Percentiles rank a stretch among this genome's conserved stretches.
phyloP scores from a whole-genome alignment of 2,797 vertebrate genomes.

The Neopelma chrysocephalum region DNA sequence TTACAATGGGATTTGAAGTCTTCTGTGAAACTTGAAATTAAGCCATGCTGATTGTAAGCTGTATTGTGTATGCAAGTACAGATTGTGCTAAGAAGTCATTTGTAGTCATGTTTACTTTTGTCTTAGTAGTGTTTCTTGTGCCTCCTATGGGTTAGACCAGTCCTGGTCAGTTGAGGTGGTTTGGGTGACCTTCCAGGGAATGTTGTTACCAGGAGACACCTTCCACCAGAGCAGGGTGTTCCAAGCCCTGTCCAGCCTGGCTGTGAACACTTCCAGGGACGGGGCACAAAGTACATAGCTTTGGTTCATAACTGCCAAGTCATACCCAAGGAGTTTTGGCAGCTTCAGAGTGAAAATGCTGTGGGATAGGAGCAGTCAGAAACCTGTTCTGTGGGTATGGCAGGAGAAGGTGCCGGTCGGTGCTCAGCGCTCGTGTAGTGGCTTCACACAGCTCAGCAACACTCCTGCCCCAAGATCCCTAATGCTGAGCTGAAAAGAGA shows the following conservation, averaged over 20 bases:
- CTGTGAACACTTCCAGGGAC: not conserved
- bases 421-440: rapidly evolving
- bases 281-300: not conserved
- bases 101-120: not conserved
- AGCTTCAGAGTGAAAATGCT: not conserved
- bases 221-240: not conserved
- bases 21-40: not conserved
- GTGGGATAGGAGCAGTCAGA: not conserved
- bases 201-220: not conserved
- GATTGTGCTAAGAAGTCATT: not conserved
- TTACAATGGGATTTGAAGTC: not conserved
- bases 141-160: not conserved
- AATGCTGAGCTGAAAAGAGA: not conserved
- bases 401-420: not conserved
- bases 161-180: not conserved
- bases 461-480: not conserved
- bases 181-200: not conserved
- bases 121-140: not conserved
- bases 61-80: not conserved
- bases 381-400: not conserved
- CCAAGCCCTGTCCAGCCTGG: not conserved
- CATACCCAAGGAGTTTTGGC: not conserved
- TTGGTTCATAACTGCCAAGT: not conserved
- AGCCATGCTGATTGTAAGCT: not conserved
- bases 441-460: not conserved